These are phyloP conservation scores for Achroia grisella DNA, from an alignment of 1,140 invertebrate species.

Conservation along the genomic window DNA sequence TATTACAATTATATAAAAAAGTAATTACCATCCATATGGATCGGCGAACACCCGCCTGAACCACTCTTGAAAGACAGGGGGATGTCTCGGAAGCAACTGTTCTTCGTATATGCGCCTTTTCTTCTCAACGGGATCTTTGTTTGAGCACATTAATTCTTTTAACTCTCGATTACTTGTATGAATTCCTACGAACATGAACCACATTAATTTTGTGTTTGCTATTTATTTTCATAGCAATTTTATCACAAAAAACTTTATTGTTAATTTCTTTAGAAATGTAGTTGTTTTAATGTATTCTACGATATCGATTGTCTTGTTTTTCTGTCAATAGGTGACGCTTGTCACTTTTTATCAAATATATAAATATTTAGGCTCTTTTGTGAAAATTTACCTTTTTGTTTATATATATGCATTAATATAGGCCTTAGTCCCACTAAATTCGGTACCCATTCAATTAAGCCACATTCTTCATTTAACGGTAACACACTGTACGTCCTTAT, in stretches of 20 bases:
- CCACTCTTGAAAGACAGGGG: conserved; percentile 93
- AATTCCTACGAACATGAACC: conserved; percentile 40
- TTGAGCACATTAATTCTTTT: conserved; percentile 73
- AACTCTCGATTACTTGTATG: conserved; percentile 73
- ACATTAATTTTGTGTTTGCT: not conserved
- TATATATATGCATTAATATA: conserved; percentile 83
- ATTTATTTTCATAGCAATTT: no score
- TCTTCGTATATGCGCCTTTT: conserved; percentile 85
- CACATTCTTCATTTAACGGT: conserved; percentile 95
- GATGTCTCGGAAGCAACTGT: conserved; percentile 83
- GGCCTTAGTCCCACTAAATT: conserved; percentile 87
- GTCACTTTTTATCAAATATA: no score
- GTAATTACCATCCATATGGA: conserved; percentile 87
- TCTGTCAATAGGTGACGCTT: no score
- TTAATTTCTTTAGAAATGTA: no score
- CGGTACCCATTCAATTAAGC: conserved; percentile 96
- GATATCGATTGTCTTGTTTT: no score
- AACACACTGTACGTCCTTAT: conserved; percentile 95
- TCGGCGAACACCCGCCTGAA: conserved; percentile 91
- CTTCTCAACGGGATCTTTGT: conserved; percentile 77
- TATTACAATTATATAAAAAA: not conserved
- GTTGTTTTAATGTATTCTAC: no score
- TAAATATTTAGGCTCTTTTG: no score
- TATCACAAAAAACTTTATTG: no score
- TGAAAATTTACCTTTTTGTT: conserved; percentile 81